Conservation (phyloP, 2,888 invertebrate genomes). For the Amphipoea oculea region DNA sequence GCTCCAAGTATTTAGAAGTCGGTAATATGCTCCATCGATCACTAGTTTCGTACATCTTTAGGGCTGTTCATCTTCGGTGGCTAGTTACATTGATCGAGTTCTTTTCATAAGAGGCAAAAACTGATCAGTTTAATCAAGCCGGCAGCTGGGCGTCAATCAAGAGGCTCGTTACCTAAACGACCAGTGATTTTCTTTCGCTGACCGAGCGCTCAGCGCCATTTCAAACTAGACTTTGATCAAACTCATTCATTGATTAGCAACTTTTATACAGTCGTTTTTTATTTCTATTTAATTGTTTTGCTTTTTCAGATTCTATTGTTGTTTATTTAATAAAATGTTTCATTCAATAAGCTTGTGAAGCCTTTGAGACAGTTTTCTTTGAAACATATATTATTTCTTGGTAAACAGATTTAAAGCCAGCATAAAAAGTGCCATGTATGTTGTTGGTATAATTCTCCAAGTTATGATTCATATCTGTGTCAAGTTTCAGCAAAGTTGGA, state of each 20-base stretch:
- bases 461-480: constrained; percentile 60
- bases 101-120: constrained; percentile 86
- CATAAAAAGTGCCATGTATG: constrained; percentile 56
- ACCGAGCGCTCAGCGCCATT: constrained; percentile 79
- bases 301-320: neutral
- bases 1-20: constrained; percentile 46
- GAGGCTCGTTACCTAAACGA: constrained; percentile 87
- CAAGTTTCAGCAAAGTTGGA: constrained; percentile 61
- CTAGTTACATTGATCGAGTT: constrained; percentile 81
- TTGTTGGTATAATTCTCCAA: constrained; percentile 56
- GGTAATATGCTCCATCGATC: constrained; percentile 58
- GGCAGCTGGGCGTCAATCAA: constrained; percentile 85
- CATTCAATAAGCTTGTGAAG: constrained; percentile 4
- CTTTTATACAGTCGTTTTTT: constrained; percentile 30
- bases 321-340: constrained; percentile 23
- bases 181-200: constrained; percentile 87
- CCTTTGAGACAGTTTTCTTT: constrained; percentile 25
- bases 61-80: constrained; percentile 72
- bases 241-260: constrained; percentile 50
- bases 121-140: constrained; percentile 88
- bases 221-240: constrained; percentile 76
- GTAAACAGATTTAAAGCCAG: constrained; percentile 47
- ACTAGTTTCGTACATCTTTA: constrained; percentile 57
- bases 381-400: constrained; percentile 32
- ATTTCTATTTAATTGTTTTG: constrained; percentile 23